These are phyloP conservation scores for Plectropomus leopardus DNA, from an alignment of 2,113 vertebrate genomes.

Conservation along the genomic window DNA sequence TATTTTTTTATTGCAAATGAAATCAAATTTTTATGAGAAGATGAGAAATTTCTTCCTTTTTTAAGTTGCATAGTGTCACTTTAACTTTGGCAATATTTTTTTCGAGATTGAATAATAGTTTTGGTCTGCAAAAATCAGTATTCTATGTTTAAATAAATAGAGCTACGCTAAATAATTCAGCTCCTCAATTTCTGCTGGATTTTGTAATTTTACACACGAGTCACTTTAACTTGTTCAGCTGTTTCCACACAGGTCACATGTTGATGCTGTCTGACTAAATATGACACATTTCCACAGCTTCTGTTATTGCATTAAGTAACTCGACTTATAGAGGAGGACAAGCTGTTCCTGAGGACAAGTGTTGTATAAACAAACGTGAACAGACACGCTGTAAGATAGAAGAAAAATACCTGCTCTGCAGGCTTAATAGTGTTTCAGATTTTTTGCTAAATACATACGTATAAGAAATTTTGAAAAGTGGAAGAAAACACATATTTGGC, in stretches of 20 bases:
- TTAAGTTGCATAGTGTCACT: not conserved
- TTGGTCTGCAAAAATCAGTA: too few relatives aligned
- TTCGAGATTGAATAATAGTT: not conserved
- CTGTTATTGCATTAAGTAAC: not conserved
- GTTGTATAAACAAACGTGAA: not conserved
- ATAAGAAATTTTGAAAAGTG: not conserved
- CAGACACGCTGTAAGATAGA: not conserved
- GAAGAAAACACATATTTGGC: not conserved
- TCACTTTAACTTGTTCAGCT: too few relatives aligned
- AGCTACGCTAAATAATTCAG: too few relatives aligned
- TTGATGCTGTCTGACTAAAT: not conserved
- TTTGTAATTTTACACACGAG: too few relatives aligned
- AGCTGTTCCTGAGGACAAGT: not conserved
- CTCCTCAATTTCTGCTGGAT: too few relatives aligned
- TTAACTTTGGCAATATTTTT: not conserved
- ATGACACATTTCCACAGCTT: not conserved
- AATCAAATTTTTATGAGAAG: not conserved
- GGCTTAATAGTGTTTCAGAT: not conserved
- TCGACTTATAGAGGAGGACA: not conserved
- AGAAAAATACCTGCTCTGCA: not conserved
- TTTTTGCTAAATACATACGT: not conserved
- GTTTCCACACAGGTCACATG: slow-evolving; percentile 32
- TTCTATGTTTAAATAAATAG: too few relatives aligned
- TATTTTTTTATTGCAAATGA: too few relatives aligned
- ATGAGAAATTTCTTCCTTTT: too few relatives aligned